Base-by-base conservation (phyloP, 2,888 invertebrate species). In the Malacosoma neustria region DNA sequence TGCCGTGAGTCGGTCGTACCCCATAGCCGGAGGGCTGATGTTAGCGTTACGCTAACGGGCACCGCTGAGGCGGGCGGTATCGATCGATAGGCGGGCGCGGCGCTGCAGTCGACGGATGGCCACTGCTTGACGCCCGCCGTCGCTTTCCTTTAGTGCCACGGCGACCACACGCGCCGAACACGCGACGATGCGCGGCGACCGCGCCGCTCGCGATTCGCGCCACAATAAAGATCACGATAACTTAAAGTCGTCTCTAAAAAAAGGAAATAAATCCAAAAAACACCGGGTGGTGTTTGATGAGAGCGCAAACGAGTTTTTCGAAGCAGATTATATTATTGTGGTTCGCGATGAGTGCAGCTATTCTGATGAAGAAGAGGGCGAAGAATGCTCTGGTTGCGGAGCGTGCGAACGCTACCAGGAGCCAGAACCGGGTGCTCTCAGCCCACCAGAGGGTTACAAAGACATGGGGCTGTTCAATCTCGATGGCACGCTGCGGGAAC, bases 381-480 rank as follows among this genome's bases (percentile, higher is more conserved):
- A 92, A 45, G 90, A 91, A 39, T 92, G 92, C 66, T 88, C 89
- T 12, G 89, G 89, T 57, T 82, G 82, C 44, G 82, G 79, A 13
- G 67, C 81, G 30, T 82, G 82, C 67, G 85, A 86, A 48, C 68
- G 72, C 13, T 92, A 90, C 72, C 87, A 90, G 61, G 93, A 93
- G 72, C 90, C 91, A 41, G 93, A 93, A 68, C 90, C 93, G 45
- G 94, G 95, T 31, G 95, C 96, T 3, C 88, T 96, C 41, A 95
- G 95, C 67, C 96, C 96, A 13, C 96, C 96, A 7, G 96, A 96
- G 67, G 96, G 95, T 6, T 96, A 96, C 82, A 96, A 96, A 75
- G 96, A 96, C 65, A 88, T 92, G 87, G 93, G 93, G 50, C 71
- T 88, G 42, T 86, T 90, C 51, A 88, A 89, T 55, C 87, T 87